Conservation (phyloP, 2,113 vertebrate species). For the Deroptyus accipitrinus region DNA sequence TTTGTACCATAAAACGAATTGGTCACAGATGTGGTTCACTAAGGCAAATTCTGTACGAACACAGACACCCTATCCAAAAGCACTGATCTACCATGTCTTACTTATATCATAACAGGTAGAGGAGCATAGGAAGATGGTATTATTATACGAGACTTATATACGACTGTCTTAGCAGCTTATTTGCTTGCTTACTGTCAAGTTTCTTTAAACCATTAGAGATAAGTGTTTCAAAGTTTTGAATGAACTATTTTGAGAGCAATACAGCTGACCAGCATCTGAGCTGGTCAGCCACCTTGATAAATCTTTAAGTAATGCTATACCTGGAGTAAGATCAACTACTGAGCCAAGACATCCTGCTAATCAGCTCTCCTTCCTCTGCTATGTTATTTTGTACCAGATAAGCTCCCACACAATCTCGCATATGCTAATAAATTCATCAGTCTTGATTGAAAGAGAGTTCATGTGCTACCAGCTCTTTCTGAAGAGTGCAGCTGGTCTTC, state of each 20-base stretch:
- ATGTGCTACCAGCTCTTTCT: background rate
- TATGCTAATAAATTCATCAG: slow-evolving; percentile 31
- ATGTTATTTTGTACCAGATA: background rate
- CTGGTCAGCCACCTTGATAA: background rate
- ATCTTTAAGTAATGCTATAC: background rate
- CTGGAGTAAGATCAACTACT: background rate
- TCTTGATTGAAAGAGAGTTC: slow-evolving; percentile 23
- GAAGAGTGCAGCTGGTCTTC: slow-evolving; percentile 11
- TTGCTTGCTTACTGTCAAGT: background rate
- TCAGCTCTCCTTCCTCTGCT: background rate
- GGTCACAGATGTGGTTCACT: background rate
- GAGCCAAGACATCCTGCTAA: background rate
- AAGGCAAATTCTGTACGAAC: background rate
- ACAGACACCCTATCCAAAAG: background rate
- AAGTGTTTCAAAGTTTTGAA: background rate
- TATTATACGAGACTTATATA: background rate
- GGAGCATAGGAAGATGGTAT: background rate
- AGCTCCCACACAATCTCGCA: background rate
- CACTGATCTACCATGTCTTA: background rate
- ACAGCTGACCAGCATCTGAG: background rate
- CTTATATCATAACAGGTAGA: background rate
- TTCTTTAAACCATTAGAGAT: background rate
- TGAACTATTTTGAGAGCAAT: background rate
- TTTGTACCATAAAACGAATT: background rate
- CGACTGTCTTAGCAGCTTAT: background rate